A percentile compares a stretch with the other conserved stretches of the same genome.
Evolutionary conservation across 2,888 invertebrate species (phyloP).

Genomic region (Geophilus truncorum): DNA sequence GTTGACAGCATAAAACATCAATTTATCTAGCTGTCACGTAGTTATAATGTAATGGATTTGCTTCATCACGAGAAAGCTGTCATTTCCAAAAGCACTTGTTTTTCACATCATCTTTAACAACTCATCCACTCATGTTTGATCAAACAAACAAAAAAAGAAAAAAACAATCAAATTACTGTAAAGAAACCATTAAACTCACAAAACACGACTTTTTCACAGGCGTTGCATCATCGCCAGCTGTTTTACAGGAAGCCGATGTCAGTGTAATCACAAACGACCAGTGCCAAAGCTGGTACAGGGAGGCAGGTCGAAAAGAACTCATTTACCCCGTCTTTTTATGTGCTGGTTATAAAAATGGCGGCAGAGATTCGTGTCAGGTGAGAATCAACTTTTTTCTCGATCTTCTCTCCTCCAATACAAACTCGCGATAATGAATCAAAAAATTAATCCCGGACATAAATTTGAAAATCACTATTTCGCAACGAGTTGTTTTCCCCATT

Average conservation of each 20-base stretch:
- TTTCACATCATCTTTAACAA: no score
- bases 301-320: conserved; percentile 82
- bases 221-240: conserved; percentile 69
- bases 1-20: no score
- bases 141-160: neutral
- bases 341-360: conserved; percentile 86
- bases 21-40: no score
- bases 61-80: no score
- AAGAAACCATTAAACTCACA: neutral
- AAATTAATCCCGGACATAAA: neutral
- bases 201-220: conserved; percentile 42
- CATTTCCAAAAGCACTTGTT: no score
- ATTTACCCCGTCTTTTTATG: conserved; percentile 90
- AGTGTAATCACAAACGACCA: conserved; percentile 77
- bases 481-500: neutral
- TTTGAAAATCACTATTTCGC: neutral
- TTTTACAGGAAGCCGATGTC: conserved; percentile 58
- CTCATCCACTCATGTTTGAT: no score
- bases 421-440: neutral
- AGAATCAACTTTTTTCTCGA: neutral
- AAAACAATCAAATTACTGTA: neutral
- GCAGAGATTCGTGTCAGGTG: conserved; percentile 58
- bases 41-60: no score
- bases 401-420: no score
- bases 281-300: conserved; percentile 87